Percentiles rank a stretch among this genome's conserved stretches.
Conservation (phyloP, 2,888 invertebrate genomes). For the Dynastes maya region DNA sequence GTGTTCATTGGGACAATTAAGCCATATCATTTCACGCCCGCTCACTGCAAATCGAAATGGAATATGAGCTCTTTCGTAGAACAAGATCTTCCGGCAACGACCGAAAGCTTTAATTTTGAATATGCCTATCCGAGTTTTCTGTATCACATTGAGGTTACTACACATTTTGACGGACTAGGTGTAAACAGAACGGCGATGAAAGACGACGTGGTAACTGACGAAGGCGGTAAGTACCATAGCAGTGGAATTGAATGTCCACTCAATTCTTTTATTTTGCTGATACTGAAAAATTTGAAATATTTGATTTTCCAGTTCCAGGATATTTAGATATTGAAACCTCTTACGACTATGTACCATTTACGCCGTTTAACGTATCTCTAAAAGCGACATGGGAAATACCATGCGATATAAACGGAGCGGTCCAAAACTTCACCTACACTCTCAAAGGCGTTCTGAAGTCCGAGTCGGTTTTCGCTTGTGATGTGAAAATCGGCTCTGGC, state of each 20-base stretch:
- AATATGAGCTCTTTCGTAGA: not conserved
- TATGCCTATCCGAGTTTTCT: not conserved
- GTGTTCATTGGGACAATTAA: not conserved
- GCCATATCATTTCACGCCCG: not conserved
- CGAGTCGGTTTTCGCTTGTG: not conserved
- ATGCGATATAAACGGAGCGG: slow-evolving; percentile 12
- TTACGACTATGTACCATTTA: not conserved
- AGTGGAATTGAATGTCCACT: no score
- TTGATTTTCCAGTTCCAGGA: slow-evolving; percentile 9
- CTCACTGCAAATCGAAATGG: not conserved
- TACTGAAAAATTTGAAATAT: not conserved
- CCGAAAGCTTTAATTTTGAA: not conserved
- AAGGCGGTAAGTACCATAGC: not conserved
- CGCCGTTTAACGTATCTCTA: not conserved
- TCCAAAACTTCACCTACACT: not conserved
- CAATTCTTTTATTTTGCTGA: no score
- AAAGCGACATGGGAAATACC: slow-evolving; percentile 6
- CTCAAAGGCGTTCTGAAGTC: not conserved
- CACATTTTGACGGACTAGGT: not conserved
- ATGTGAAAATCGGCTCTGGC: not conserved
- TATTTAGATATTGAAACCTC: not conserved
- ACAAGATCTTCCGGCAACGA: no score
- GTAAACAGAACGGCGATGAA: not conserved
- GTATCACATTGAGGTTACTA: not conserved
- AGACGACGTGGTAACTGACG: not conserved